Conservation (phyloP, 2,888 invertebrate genomes). For the Dryococelus australis region DNA sequence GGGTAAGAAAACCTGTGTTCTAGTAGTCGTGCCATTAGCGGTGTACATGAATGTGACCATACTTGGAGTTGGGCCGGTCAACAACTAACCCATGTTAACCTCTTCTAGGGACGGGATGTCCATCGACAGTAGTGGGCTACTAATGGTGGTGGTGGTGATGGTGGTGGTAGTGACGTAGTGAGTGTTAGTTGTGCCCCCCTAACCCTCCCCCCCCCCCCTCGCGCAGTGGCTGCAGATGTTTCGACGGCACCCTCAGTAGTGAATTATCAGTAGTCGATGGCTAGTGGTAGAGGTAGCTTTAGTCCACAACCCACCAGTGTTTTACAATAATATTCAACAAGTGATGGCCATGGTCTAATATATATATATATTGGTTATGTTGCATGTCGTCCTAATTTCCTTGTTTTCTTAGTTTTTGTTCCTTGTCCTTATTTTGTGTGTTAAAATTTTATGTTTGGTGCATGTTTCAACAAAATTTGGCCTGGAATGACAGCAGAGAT, state of each 20-base stretch:
- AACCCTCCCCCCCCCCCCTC: not conserved
- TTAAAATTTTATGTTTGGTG: conserved; percentile 21
- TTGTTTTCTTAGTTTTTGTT: not conserved
- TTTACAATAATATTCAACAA: not conserved
- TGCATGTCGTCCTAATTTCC: not conserved
- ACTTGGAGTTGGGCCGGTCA: conserved; percentile 18
- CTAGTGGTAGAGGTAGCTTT: conserved; percentile 36
- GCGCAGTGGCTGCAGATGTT: conserved; percentile 13
- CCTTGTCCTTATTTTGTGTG: conserved; percentile 4
- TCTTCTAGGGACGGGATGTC: conserved; percentile 41
- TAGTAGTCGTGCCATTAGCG: conserved; percentile 38
- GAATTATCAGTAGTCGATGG: conserved; percentile 37
- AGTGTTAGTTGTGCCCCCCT: conserved; percentile 21
- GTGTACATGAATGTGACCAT: conserved; percentile 37
- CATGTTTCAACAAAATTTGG: conserved; percentile 21
- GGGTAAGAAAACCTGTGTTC: conserved; percentile 74
- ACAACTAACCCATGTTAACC: conserved; percentile 44
- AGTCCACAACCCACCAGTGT: conserved; percentile 13
- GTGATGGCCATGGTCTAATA: not conserved
- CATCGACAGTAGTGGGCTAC: conserved; percentile 16
- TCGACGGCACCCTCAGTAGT: conserved; percentile 25
- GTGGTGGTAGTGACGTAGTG: conserved; percentile 21
- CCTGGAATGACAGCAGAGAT: conserved; percentile 18
- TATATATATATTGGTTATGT: conserved; percentile 17
- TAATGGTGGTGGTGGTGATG: conserved; percentile 23